Percentiles rank a stretch among this genome's conserved stretches.
Conservation (phyloP, 2,113 vertebrate genomes). For the Oryzias celebensis region DNA sequence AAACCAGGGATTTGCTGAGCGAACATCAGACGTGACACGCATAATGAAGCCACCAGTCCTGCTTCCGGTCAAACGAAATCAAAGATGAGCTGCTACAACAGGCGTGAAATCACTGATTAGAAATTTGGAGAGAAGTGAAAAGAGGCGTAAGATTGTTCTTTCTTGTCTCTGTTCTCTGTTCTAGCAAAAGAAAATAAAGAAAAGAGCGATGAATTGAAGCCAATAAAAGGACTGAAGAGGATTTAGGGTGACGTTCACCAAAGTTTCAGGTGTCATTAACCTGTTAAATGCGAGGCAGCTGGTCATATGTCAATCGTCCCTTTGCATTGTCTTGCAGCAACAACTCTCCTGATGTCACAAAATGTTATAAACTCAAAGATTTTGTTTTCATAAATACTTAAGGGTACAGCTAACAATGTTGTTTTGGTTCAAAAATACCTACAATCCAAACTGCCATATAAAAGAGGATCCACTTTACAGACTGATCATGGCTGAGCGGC, state of each 20-base stretch:
- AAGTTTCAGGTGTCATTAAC: constrained; percentile 16
- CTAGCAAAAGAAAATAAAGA: constrained; percentile 22
- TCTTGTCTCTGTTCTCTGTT: constrained; percentile 50
- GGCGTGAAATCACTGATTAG: constrained; percentile 65
- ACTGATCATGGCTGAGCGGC: too few relatives aligned
- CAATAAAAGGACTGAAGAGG: constrained; percentile 27
- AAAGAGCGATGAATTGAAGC: constrained; percentile 4
- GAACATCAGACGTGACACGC: constrained; percentile 40
- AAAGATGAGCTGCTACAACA: constrained; percentile 49
- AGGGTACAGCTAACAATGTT: too few relatives aligned
- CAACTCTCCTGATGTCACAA: too few relatives aligned
- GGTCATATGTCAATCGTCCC: neutral
- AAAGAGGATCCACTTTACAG: too few relatives aligned
- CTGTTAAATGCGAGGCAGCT: neutral
- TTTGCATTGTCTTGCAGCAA: neutral
- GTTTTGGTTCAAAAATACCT: too few relatives aligned
- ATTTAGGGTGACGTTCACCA: constrained; percentile 20
- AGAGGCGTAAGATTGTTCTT: constrained; percentile 50
- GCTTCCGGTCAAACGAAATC: constrained; percentile 58
- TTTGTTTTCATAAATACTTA: too few relatives aligned
- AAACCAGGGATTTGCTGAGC: constrained; percentile 36
- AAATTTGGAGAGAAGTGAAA: constrained; percentile 57
- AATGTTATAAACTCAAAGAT: too few relatives aligned
- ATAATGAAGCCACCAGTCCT: constrained; percentile 54
- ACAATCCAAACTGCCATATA: too few relatives aligned